These are phyloP conservation scores for Hetaerina titia DNA, from an alignment of 2,888 invertebrate genomes.

Conservation along the genomic window DNA sequence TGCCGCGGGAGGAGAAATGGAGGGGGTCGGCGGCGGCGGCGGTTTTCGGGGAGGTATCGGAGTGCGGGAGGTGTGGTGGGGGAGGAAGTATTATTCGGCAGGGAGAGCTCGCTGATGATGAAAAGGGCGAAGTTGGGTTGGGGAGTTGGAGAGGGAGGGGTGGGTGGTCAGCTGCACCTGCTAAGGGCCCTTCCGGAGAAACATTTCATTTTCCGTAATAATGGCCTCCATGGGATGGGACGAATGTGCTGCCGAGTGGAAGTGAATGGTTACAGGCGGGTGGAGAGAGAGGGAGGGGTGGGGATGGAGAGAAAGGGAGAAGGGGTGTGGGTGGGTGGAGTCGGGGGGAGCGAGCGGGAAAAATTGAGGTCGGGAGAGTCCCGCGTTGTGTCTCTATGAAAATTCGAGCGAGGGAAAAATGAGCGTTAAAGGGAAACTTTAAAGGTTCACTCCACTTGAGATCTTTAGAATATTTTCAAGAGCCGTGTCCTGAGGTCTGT, in stretches of 20 bases:
- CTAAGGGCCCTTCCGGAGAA: conserved; percentile 57
- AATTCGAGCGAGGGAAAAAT: conserved; percentile 30
- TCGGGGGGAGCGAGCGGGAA: neutral
- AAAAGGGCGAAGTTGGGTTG: neutral
- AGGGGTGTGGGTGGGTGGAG: neutral
- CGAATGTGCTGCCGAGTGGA: conserved; percentile 58
- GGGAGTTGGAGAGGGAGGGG: neutral
- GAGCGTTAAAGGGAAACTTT: conserved; percentile 52
- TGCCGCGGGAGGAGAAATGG: neutral
- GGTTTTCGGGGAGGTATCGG: neutral
- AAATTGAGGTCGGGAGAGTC: conserved; percentile 23
- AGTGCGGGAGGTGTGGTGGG: neutral
- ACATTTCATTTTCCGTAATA: conserved; percentile 66
- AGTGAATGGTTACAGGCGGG: conserved; percentile 33
- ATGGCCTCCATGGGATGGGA: conserved; percentile 51
- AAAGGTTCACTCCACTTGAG: neutral
- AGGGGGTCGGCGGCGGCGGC: neutral
- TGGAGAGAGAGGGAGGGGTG: neutral
- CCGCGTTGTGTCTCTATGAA: conserved; percentile 39
- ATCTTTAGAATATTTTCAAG: neutral
- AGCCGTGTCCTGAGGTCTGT: neutral
- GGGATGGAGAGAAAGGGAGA: neutral
- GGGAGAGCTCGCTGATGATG: neutral
- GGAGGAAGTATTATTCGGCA: neutral
- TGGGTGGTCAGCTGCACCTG: conserved; percentile 62